A percentile compares a stretch with the other conserved stretches of the same genome.
Conservation (phyloP, 2,888 invertebrate species). For the Argyra leucocephala region DNA sequence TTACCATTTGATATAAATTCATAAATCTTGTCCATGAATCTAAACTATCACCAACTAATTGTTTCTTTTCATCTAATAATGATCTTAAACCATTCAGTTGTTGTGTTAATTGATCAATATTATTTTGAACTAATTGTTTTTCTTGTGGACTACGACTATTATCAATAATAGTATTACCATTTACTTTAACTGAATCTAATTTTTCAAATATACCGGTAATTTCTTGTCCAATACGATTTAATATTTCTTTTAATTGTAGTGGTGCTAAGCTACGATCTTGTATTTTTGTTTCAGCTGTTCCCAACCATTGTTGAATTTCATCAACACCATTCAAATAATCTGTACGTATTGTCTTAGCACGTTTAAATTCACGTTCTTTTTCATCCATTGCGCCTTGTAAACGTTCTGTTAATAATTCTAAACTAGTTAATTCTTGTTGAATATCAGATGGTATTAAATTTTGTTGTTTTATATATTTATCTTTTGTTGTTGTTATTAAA, state of each 20-base stretch:
- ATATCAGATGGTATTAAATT: conserved; percentile 65
- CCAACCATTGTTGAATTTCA: conserved; percentile 72
- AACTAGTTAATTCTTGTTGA: conserved; percentile 66
- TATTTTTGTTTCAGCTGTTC: conserved; percentile 71
- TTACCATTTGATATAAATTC: conserved; percentile 68
- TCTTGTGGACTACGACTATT: conserved; percentile 71
- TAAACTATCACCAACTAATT: conserved; percentile 73
- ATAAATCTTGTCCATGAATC: conserved; percentile 84
- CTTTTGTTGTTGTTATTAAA: conserved; percentile 52
- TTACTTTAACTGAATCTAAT: conserved; percentile 65
- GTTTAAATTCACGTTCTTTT: conserved; percentile 76
- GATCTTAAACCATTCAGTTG: conserved; percentile 68
- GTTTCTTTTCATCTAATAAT: conserved; percentile 74
- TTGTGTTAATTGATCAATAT: conserved; percentile 65
- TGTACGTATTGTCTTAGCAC: conserved; percentile 69
- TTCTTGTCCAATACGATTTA: conserved; percentile 68
- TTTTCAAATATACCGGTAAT: conserved; percentile 62
- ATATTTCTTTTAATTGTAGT: conserved; percentile 61
- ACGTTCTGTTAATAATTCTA: conserved; percentile 73
- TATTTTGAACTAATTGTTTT: conserved; percentile 62
- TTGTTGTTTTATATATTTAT: conserved; percentile 53
- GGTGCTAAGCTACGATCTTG: conserved; percentile 73
- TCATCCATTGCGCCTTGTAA: conserved; percentile 74
- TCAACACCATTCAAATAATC: conserved; percentile 74
- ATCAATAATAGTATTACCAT: conserved; percentile 69